Base-by-base conservation (phyloP, 1,140 invertebrate genomes). In the Pogonus chalceus region DNA sequence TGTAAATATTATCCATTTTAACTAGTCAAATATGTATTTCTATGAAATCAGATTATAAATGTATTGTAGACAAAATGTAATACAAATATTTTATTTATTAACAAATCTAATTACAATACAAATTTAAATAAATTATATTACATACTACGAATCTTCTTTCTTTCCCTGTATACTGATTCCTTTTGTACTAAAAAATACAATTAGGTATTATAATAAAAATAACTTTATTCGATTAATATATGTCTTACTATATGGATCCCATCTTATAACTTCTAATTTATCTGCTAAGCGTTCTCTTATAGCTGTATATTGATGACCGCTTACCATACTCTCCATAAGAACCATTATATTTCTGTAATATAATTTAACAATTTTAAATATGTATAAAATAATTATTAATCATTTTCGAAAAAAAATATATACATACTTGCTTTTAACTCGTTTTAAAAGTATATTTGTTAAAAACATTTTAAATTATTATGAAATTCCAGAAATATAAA, bases 191-290 rank as follows among this genome's bases (percentile, higher is more conserved):
- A 82, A 56, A 53, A 60, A 62, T 53, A 54, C 56, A 55, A 35
- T 39, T 53, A 20, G 4, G 2, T 23, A 53, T 26, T 43, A 23
- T 46, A 53, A 21, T 7, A n/a, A 52, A 35, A 10, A 16, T 35
- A 12, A 35, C 7, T 20, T 20, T 52, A 12, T 7, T 18, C 20
- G 10, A 20, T 46, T 20, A 14, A 47, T 20, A 20, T 20, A 20
- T 48, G 51, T 76, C 79, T 83, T 75, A 90, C 88, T 81, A 54
- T 72, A 84, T 10, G 88, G 90, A 75, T 92, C 90, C 66, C 82
- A 88, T 49, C 65, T 60, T 46, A 88, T 69, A 2, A 82, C 56
- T 72, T 91, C 88, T 24, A 90, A 57, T 76, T 91, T 91, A 26
- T 91, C 88, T 4, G 69, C 84, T 23, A 84, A 64, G 58, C 88